phyloP scores from a whole-genome alignment of 1,140 invertebrate species.

The Phocides pigmalion region DNA sequence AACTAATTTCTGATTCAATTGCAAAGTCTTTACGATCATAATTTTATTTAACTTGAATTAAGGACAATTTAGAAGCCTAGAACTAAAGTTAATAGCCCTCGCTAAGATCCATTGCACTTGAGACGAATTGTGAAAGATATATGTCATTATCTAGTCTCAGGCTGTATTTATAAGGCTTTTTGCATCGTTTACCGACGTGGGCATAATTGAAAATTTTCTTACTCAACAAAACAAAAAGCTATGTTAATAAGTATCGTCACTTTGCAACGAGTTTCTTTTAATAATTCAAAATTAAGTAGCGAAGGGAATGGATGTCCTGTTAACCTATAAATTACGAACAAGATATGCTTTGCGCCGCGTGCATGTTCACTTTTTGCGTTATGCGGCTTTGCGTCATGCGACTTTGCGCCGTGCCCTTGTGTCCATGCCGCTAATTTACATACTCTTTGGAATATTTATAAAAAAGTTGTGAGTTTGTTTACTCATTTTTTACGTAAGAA shows the following conservation, averaged over 20 bases:
- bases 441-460: background rate
- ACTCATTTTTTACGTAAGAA: too few species aligned
- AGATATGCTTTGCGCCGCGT: background rate
- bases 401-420: background rate
- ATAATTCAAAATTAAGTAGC: constrained; percentile 11
- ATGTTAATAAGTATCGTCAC: background rate
- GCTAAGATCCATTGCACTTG: constrained; percentile 12
- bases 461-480: background rate
- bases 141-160: constrained; percentile 20
- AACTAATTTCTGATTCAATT: background rate
- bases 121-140: constrained; percentile 23
- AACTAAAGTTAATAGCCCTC: background rate
- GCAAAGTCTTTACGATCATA: too few species aligned
- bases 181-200: constrained; percentile 7
- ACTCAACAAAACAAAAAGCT: constrained; percentile 19
- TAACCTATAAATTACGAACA: constrained; percentile 2
- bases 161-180: constrained; percentile 24
- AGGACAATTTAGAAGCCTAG: background rate
- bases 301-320: constrained; percentile 1
- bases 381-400: background rate
- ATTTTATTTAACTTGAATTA: background rate
- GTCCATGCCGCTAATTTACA: background rate
- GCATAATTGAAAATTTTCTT: constrained; percentile 29
- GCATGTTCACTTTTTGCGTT: too few species aligned
- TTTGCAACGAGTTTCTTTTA: background rate